A percentile compares a stretch with the other conserved stretches of the same genome.
phyloP scores from a whole-genome alignment of 2,113 vertebrate genomes.

The Tautogolabrus adspersus region DNA sequence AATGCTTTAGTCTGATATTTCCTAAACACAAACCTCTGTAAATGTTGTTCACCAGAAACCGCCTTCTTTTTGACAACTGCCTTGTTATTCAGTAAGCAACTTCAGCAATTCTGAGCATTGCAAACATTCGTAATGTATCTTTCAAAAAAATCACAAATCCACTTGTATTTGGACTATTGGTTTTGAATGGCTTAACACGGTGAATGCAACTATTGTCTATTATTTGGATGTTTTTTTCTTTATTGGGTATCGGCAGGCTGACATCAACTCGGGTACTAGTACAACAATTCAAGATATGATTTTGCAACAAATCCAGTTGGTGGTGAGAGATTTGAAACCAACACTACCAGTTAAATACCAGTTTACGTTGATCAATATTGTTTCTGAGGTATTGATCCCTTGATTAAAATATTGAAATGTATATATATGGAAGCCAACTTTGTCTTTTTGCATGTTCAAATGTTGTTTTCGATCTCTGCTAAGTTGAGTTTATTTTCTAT shows the following conservation, averaged over 20 bases:
- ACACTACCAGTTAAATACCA: conserved; percentile 51
- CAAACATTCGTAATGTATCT: conserved; percentile 51
- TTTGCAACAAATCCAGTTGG: conserved; percentile 17
- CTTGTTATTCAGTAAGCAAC: conserved; percentile 69
- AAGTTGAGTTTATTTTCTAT: conserved; percentile 58
- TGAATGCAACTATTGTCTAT: conserved; percentile 28
- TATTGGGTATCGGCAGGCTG: conserved; percentile 22
- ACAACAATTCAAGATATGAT: conserved; percentile 14
- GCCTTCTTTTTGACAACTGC: conserved; percentile 81
- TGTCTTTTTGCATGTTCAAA: conserved; percentile 78
- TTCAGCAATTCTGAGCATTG: conserved; percentile 25
- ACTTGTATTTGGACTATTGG: conserved; percentile 10
- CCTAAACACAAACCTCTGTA: conserved; percentile 74
- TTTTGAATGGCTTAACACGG: conserved; percentile 34
- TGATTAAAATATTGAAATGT: conserved; percentile 39
- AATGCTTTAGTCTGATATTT: conserved; percentile 77
- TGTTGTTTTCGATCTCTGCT: conserved; percentile 67
- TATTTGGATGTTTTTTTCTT: conserved; percentile 16
- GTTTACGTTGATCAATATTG: conserved; percentile 25
- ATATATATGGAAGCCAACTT: conserved; percentile 69
- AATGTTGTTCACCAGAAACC: conserved; percentile 77
- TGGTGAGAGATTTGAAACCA: conserved; percentile 33
- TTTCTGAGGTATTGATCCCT: conserved; percentile 27
- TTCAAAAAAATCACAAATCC: conserved; percentile 40
- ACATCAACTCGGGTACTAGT: conserved; percentile 25